Base-by-base conservation (phyloP, 37 sponge, comb jelly and placozoan species). In the Halisarca cf. caerulea region DNA sequence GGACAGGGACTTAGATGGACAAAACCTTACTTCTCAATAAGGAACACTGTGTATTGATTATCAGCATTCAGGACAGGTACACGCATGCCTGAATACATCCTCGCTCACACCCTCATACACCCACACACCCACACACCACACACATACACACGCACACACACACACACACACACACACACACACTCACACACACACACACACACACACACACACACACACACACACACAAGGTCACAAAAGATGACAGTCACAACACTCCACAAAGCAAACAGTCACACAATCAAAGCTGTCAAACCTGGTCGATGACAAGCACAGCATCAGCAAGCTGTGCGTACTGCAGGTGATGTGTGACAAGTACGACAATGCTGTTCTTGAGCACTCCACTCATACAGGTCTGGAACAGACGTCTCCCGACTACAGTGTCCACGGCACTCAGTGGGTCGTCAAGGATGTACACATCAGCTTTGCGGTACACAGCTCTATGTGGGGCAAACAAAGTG, bases 371-470 rank as follows among this genome's bases (percentile, higher is more conserved):
- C 27, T 39, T 61, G 32, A 95, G 79, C 0, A 95, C 59, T 9
- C 93, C 95, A 40, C 83, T 66, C 8, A 95, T 87, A 59, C 92
- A 91, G 66, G 86, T 79, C 25, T 91, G 86, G 87, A 91, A 95
- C 44, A 95, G 70, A 38, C 88, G 93, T 58, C 82, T 87, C 7
- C 85, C 90, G 3, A 95, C 93, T n/a, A 68, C 88, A 40, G 90
- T 75, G 45, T 95, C 95, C 36, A 95, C 95, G 33, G 95, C 95
- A 88, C 92, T 91, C 59, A 95, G 88, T 30, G 95, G 95, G 57
- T 95, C 95, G 81, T 95, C 95, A 54, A 95, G 83, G 25, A 95
- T 83, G 82, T 85, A 89, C 59, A 95, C 79, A 58, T 91, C 93
- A 42, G 93, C 93, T 11, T 89, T 36, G 33, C 66, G 85, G 74